phyloP scores from a whole-genome alignment of 2,797 vertebrate genomes.

The Sebastes dallii region DNA sequence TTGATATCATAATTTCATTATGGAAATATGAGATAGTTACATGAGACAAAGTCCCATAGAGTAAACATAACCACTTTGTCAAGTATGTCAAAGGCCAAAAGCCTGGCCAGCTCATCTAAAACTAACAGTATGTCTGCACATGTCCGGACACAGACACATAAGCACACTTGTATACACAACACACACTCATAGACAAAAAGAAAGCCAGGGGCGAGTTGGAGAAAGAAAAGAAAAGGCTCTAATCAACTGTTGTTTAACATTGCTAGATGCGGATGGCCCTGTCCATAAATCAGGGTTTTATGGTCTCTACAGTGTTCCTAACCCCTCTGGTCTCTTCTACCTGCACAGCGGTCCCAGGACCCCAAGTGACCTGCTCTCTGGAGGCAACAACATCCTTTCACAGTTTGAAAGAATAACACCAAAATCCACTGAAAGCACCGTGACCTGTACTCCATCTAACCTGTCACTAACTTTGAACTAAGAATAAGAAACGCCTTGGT shows the following conservation, averaged over 20 bases:
- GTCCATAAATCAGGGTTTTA: conserved; percentile 75
- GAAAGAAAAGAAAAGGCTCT: conserved; percentile 22
- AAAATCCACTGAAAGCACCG: conserved; percentile 17
- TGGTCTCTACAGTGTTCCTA: conserved; percentile 48
- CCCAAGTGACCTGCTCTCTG: conserved; percentile 43
- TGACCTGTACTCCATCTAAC: conserved; percentile 46
- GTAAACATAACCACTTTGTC: background rate
- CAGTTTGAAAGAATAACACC: conserved; percentile 31
- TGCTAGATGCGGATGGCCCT: conserved; percentile 36
- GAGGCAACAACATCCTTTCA: conserved; percentile 40
- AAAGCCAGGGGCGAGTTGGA: conserved; percentile 9
- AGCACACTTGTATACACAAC: conserved; percentile 23
- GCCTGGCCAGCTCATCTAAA: background rate
- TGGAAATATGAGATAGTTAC: background rate
- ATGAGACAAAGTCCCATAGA: background rate
- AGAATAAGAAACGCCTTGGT: background rate
- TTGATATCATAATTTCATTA: background rate
- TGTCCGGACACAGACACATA: conserved; percentile 12
- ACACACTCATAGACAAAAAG: conserved; percentile 2
- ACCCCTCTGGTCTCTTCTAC: conserved; percentile 45
- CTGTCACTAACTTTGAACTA: conserved; percentile 6
- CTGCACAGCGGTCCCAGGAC: conserved; percentile 45
- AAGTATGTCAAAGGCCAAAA: background rate
- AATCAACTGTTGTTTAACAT: conserved; percentile 48
- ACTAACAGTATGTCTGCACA: conserved; percentile 6